A percentile compares a stretch with the other conserved stretches of the same genome.
phyloP scores from a whole-genome alignment of 2,888 invertebrate genomes.

The Apotomis capreana region DNA sequence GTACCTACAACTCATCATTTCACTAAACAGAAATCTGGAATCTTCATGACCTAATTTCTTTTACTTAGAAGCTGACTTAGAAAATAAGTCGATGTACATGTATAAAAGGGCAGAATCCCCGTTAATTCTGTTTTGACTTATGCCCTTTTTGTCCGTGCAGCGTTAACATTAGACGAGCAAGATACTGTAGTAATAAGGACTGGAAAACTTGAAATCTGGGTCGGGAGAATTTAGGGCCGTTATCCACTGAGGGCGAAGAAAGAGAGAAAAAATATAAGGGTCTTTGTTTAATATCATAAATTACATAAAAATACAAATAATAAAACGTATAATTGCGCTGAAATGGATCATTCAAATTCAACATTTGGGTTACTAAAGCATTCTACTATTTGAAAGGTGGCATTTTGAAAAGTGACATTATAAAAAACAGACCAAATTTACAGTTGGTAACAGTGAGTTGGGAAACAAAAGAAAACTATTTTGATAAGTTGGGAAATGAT shows the following conservation, averaged over 20 bases:
- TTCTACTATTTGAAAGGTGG: no score
- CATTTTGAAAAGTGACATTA: no score
- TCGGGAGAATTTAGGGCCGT: background rate
- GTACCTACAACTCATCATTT: background rate
- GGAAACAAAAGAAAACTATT: no score
- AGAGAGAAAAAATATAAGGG: background rate
- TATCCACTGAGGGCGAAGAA: background rate
- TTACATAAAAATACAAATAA: no score
- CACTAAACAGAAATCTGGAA: background rate
- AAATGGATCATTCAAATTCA: no score
- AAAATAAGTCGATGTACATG: background rate
- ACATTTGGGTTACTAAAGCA: no score
- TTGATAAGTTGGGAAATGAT: no score
- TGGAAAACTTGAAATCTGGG: slow-evolving; percentile 27
- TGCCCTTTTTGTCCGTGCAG: background rate
- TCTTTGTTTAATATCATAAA: no score
- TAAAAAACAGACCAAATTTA: no score
- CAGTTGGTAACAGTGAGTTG: no score
- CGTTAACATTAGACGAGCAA: slow-evolving; percentile 21
- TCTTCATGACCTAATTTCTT: slow-evolving; percentile 13
- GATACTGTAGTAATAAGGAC: slow-evolving; percentile 20
- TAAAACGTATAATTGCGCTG: no score
- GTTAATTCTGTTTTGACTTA: background rate
- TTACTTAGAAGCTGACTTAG: slow-evolving; percentile 6
- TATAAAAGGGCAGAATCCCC: background rate